A percentile compares a stretch with the other conserved stretches of the same genome.
phyloP scores from a whole-genome alignment of 1,140 invertebrate genomes.

The Hylaeus volcanicus region DNA sequence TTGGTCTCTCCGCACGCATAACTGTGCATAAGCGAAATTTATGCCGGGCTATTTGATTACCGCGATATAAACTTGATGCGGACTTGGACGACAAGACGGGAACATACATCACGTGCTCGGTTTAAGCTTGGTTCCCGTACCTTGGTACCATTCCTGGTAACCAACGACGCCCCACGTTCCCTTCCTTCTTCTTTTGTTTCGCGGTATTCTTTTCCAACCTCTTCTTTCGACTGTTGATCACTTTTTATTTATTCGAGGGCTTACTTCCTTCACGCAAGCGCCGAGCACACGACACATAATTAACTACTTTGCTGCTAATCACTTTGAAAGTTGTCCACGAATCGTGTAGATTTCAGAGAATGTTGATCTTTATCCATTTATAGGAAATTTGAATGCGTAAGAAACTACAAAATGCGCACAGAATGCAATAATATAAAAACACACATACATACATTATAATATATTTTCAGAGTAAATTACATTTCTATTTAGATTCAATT shows the following conservation, averaged over 20 bases:
- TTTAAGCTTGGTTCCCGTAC: conserved; percentile 51
- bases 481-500: no score
- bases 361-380: no score
- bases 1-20: conserved; percentile 64
- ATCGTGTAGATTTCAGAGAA: no score
- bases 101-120: conserved; percentile 78
- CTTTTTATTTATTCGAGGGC: neutral
- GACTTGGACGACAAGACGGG: conserved; percentile 75
- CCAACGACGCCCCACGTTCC: conserved; percentile 47
- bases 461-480: no score
- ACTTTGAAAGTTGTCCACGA: no score
- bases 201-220: neutral
- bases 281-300: neutral
- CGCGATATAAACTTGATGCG: conserved; percentile 79
- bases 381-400: no score
- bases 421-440: no score
- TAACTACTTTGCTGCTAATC: no score
- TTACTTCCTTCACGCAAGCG: neutral
- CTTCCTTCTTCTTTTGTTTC: conserved; percentile 37
- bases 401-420: no score
- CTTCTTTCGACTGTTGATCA: neutral
- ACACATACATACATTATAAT: no score
- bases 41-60: conserved; percentile 80
- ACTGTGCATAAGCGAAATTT: conserved; percentile 78
- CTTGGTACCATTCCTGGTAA: conserved; percentile 66